Conservation (phyloP, 2,113 vertebrate genomes). For the Saguinus midas region DNA sequence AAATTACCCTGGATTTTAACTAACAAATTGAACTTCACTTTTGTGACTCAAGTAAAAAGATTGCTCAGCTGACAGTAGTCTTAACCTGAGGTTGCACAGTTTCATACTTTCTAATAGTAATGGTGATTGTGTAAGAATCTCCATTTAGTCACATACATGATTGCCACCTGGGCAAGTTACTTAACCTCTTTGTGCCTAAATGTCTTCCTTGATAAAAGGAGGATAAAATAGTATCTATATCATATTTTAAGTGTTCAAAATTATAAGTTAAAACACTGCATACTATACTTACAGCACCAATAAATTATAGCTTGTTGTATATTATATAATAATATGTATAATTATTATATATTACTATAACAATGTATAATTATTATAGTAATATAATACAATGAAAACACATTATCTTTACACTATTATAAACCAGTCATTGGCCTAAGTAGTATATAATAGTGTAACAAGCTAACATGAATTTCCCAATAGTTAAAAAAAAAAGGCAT, state of each 20-base stretch:
- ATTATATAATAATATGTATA: too few species aligned
- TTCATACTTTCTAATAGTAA: background rate
- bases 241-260: background rate
- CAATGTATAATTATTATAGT: too few species aligned
- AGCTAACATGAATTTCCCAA: background rate
- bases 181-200: background rate
- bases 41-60: background rate
- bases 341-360: too few species aligned
- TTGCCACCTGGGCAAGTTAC: background rate
- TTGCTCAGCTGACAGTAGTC: background rate
- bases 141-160: rapidly evolving
- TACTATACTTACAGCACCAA: background rate
- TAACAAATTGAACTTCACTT: background rate
- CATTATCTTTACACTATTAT: background rate
- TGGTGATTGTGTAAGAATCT: background rate
- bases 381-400: too few species aligned
- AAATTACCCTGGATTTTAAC: background rate
- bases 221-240: background rate
- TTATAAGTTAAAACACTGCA: background rate
- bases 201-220: background rate
- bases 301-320: background rate
- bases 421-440: background rate
- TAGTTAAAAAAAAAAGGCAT: background rate
- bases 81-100: background rate
- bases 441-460: background rate